Percentiles rank a stretch among this genome's conserved stretches.
phyloP scores from a whole-genome alignment of 2,888 invertebrate species.

The Galerucella calmariensis region DNA sequence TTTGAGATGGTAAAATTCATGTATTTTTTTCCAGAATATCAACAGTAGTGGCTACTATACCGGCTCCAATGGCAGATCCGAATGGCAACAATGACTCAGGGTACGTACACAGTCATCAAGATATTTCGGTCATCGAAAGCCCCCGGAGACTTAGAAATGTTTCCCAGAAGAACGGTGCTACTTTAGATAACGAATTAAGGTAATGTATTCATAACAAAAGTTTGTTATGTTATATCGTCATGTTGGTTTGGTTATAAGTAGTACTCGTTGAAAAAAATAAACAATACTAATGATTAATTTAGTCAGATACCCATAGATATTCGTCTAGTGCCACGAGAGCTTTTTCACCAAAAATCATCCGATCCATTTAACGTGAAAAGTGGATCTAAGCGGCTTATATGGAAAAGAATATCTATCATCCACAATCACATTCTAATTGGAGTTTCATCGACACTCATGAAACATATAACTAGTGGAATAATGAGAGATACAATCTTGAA shows the following conservation, averaged over 20 bases:
- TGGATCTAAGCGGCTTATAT: too few relatives aligned
- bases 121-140: conserved; percentile 65
- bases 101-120: conserved; percentile 71
- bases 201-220: conserved; percentile 41
- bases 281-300: neutral
- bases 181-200: conserved; percentile 64
- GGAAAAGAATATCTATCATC: too few relatives aligned
- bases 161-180: conserved; percentile 58
- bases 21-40: conserved; percentile 59
- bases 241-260: neutral
- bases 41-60: conserved; percentile 71
- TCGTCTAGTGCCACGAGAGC: too few relatives aligned
- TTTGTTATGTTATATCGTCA: neutral
- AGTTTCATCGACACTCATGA: too few relatives aligned
- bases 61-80: conserved; percentile 72
- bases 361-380: too few relatives aligned
- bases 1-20: neutral
- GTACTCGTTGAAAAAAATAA: neutral
- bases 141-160: conserved; percentile 55
- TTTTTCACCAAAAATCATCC: too few relatives aligned
- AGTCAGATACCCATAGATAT: too few relatives aligned
- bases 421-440: too few relatives aligned
- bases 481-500: too few relatives aligned
- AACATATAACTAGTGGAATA: too few relatives aligned
- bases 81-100: conserved; percentile 89